These are phyloP conservation scores for Catostomus latipinnis DNA, from an alignment of 2,797 vertebrate genomes.

Conservation along the genomic window DNA sequence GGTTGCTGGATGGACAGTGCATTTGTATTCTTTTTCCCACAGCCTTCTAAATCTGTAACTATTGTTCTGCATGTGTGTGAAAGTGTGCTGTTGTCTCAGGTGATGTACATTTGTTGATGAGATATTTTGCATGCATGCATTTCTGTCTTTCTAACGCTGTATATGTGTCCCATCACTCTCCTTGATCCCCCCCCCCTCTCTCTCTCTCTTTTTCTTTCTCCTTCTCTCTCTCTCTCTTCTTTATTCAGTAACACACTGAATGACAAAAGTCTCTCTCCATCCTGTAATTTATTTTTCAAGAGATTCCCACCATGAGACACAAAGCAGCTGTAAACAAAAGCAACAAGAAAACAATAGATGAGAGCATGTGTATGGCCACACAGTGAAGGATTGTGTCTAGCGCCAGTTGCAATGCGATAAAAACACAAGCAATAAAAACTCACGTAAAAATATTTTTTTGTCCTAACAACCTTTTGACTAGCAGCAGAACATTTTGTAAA, in stretches of 20 bases:
- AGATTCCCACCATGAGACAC: conserved; percentile 76
- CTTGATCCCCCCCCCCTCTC: not conserved
- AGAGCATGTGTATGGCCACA: conserved; percentile 29
- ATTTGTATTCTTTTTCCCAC: conserved; percentile 57
- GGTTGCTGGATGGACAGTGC: conserved; percentile 25
- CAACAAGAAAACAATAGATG: conserved; percentile 43
- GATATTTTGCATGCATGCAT: conserved; percentile 16
- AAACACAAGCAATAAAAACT: too few species aligned
- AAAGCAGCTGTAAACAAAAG: conserved; percentile 64
- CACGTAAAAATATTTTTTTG: too few species aligned
- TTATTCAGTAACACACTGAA: conserved; percentile 76
- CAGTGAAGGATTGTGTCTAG: conserved; percentile 11
- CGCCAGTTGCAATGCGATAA: not conserved
- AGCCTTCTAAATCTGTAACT: conserved; percentile 56
- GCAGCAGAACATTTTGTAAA: too few species aligned
- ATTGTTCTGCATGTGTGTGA: conserved; percentile 48
- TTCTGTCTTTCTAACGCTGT: conserved; percentile 5
- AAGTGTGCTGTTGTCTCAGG: conserved; percentile 22
- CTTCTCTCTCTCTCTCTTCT: conserved; percentile 66
- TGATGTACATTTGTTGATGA: not conserved
- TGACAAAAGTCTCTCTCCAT: conserved; percentile 70
- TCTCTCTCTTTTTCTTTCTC: not conserved
- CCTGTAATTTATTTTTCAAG: conserved; percentile 65
- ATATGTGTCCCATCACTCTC: conserved; percentile 9
- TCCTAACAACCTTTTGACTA: too few species aligned